Conservation (phyloP, 1,140 invertebrate species). For the Tetragonula clypearis region DNA sequence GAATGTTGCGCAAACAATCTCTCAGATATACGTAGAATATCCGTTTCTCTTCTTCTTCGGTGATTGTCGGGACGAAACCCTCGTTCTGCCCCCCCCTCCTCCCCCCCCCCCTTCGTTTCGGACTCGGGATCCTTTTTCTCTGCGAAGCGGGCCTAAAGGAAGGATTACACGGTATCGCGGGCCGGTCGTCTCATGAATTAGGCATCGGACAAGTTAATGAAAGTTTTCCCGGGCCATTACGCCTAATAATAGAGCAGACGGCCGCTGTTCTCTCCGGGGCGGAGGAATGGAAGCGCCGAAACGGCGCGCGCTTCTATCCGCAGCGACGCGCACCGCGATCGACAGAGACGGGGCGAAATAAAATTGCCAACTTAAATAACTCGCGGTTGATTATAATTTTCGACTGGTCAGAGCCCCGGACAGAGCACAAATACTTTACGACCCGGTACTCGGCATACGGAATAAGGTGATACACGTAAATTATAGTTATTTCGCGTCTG, state of each 20-base stretch:
- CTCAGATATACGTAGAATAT: too few species aligned
- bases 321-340: background rate
- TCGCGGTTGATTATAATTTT: slow-evolving; percentile 50
- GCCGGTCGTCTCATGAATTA: slow-evolving; percentile 66
- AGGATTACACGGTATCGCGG: slow-evolving; percentile 63
- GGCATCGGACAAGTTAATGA: slow-evolving; percentile 68
- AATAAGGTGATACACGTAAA: slow-evolving; percentile 50
- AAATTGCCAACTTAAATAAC: slow-evolving; percentile 53
- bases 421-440: slow-evolving; percentile 43
- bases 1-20: too few species aligned
- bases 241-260: slow-evolving; percentile 64
- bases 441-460: slow-evolving; percentile 25
- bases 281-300: background rate
- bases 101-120: background rate
- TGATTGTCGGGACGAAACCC: background rate
- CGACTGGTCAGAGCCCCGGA: background rate
- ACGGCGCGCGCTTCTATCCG: background rate
- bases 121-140: slow-evolving; percentile 65
- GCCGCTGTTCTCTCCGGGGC: slow-evolving; percentile 24
- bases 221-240: slow-evolving; percentile 67
- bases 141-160: background rate
- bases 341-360: slow-evolving; percentile 21
- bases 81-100: too few species aligned
- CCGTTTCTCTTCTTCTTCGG: too few species aligned
- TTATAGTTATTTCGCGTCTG: slow-evolving; percentile 48